Percentiles rank a stretch among this genome's conserved stretches.
These are phyloP conservation scores for Dermochelys coriacea DNA, from an alignment of 2,797 vertebrate species.

Conservation along the genomic window DNA sequence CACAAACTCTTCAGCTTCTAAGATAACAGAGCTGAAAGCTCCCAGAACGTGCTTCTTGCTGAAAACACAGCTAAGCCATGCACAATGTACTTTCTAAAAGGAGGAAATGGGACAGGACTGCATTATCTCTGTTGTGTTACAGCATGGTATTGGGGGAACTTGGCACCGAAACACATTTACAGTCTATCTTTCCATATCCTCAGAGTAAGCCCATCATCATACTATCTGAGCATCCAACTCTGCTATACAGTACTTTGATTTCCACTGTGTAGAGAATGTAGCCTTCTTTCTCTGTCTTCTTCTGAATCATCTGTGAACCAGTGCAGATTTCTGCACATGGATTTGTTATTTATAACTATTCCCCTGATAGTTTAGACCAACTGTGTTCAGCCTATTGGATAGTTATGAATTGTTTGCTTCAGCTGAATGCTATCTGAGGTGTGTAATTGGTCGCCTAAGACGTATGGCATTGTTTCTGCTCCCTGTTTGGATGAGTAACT, in stretches of 20 bases:
- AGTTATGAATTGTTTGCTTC: background rate
- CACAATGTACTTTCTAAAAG: background rate
- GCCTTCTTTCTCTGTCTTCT: background rate
- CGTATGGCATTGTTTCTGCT: background rate
- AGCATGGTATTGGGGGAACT: background rate
- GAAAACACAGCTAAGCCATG: background rate
- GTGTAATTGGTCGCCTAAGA: fast-evolving
- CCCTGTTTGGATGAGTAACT: background rate
- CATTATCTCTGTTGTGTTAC: background rate
- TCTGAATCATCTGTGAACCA: background rate
- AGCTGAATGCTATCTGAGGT: background rate
- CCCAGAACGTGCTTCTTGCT: background rate
- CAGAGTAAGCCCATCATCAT: fast-evolving
- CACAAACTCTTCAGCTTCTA: background rate
- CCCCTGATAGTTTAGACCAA: fast-evolving
- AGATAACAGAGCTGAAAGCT: slow-evolving; percentile 9
- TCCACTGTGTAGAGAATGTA: background rate
- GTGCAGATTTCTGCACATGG: fast-evolving
- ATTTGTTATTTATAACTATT: background rate
- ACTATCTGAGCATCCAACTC: fast-evolving
- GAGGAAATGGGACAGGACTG: background rate
- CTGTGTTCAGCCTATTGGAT: background rate
- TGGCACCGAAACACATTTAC: background rate
- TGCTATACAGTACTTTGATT: background rate
- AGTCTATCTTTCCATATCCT: background rate